phyloP scores from a whole-genome alignment of 2,113 vertebrate species.

The Eptesicus fuscus region DNA sequence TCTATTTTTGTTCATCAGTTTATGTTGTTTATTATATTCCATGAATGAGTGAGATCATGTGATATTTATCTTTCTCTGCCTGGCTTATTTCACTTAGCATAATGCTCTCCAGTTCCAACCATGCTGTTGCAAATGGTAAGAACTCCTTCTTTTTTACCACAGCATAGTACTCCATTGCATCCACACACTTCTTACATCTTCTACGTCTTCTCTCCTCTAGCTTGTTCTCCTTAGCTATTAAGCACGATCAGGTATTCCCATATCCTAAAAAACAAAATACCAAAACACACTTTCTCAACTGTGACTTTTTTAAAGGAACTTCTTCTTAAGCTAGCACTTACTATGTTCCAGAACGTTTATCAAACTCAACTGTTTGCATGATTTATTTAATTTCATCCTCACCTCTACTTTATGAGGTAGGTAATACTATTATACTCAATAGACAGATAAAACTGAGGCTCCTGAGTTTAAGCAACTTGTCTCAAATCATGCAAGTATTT shows the following conservation, averaged over 20 bases:
- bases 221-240: slow-evolving; percentile 23
- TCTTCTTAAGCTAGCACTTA: not conserved
- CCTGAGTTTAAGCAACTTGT: not conserved
- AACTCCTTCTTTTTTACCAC: no score
- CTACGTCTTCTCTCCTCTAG: not conserved
- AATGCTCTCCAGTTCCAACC: no score
- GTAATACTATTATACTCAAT: not conserved
- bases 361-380: not conserved
- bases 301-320: not conserved
- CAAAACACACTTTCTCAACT: not conserved
- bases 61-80: no score
- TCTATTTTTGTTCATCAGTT: no score
- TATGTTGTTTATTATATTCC: no score
- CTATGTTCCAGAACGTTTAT: not conserved
- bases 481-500: not conserved
- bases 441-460: not conserved
- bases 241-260: not conserved
- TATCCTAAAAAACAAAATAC: not conserved
- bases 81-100: no score
- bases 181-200: not conserved
- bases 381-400: not conserved
- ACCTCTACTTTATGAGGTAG: not conserved
- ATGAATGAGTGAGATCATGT: no score
- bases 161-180: not conserved
- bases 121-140: no score